Evolutionary conservation across 1,140 invertebrate species (phyloP), one percentile per base, ranked within the genome.

Genomic region (Ptiloglossa arizonensis): DNA sequence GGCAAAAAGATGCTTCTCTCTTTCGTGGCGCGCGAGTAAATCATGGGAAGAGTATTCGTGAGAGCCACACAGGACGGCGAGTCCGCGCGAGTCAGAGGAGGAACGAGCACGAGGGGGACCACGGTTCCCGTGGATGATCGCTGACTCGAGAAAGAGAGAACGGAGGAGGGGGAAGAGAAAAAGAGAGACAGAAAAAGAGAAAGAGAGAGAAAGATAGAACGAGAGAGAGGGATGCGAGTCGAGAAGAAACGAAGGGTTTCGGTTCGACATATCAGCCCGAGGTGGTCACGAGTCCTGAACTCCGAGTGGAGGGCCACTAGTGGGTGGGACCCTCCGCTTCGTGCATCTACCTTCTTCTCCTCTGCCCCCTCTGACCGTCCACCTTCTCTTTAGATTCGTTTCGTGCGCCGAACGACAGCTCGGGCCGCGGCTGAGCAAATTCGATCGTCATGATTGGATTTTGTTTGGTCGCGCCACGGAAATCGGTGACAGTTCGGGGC

Each of bases 221-320:
- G 78, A 81, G 78, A 32, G 82, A 89, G 83, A 85, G 84, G 82
- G 86, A 85, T 68, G 79, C n/a, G 79, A 80, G 69, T 41, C 46
- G 75, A 79, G 83, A 85, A 82, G 83, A 87, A 86, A 83, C 85
- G 79, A 78, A 82, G 83, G 82, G 89, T 91, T 91, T 92, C 80
- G 90, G 89, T 91, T 91, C 89, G 90, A 91, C 90, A 88, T 91
- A 92, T 91, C 91, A 90, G 91, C 90, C 91, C 87, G 91, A 89
- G 91, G 91, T 91, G 90, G 91, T 92, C 91, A 92, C 91, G 91
- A 91, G 90, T 90, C 87, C 79, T 83, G 85, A 78, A 78, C 59
- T 82, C 81, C 48, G 74, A 73, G 81, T 71, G 81, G 84, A 87
- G 87, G 86, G 87, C 75, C 83, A 73, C 81, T 88, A 85, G 91